Conservation (phyloP, 2,797 vertebrate genomes). For the Phoebastria nigripes region DNA sequence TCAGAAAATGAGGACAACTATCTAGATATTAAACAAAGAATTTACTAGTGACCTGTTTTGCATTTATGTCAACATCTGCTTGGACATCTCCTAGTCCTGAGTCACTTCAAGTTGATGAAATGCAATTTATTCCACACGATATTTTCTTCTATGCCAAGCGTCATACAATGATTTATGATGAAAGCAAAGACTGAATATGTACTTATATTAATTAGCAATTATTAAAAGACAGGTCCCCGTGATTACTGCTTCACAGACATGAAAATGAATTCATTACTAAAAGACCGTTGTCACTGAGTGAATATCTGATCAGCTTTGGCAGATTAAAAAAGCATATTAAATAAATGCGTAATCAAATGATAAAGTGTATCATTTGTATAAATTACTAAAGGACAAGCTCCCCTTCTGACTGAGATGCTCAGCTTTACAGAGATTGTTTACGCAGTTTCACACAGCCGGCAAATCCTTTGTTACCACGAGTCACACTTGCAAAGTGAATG, state of each 20-base stretch:
- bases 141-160: background rate
- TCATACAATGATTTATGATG: conserved; percentile 7
- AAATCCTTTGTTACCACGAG: background rate
- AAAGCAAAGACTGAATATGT: background rate
- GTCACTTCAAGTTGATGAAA: background rate
- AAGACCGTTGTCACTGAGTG: background rate
- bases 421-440: background rate
- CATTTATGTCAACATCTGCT: background rate
- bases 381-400: conserved; percentile 9
- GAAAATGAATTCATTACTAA: conserved; percentile 29
- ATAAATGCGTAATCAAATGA: conserved; percentile 31
- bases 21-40: background rate
- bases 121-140: background rate
- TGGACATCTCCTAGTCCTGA: background rate
- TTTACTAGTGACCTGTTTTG: background rate
- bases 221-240: background rate
- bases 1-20: background rate
- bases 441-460: background rate
- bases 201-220: conserved; percentile 57
- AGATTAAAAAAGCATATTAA: conserved; percentile 36
- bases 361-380: background rate
- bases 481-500: background rate
- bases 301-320: background rate
- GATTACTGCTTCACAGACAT: conserved; percentile 29
- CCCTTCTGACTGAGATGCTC: background rate